Conservation (phyloP, 2,888 invertebrate genomes). For the Leuctra nigra region DNA sequence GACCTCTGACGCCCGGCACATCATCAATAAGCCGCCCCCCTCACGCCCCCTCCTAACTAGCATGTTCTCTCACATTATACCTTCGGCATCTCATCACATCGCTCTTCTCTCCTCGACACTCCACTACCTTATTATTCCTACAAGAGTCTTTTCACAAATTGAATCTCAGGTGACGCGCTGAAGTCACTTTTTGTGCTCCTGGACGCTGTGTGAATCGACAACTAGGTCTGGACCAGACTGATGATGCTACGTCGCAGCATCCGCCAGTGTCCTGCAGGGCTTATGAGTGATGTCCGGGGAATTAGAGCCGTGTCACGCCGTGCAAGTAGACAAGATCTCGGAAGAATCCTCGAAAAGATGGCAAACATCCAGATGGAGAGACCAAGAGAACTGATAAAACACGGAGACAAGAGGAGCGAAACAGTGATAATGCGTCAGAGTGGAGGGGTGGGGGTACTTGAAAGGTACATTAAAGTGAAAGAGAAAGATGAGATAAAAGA, state of each 20-base stretch:
- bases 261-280: neutral
- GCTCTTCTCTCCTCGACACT: neutral
- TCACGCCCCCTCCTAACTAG: constrained; percentile 2
- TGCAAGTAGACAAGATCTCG: constrained; percentile 19
- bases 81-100: neutral
- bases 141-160: constrained; percentile 22
- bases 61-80: neutral
- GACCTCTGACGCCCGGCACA: neutral
- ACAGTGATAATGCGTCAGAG: constrained; percentile 8
- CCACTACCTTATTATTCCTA: constrained; percentile 5
- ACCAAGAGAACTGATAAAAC: constrained; percentile 5
- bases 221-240: neutral
- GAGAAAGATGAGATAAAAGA: constrained; percentile 19
- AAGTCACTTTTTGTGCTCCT: constrained; percentile 12
- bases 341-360: constrained; percentile 16
- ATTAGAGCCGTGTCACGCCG: constrained; percentile 16
- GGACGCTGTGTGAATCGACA: neutral
- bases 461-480: constrained; percentile 15
- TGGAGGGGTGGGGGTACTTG: constrained; percentile 10
- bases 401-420: constrained; percentile 6
- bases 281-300: constrained; percentile 22
- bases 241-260: too few species aligned
- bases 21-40: constrained; percentile 12
- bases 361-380: constrained; percentile 14
- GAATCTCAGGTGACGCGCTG: constrained; percentile 26